Percentiles rank a stretch among this genome's conserved stretches.
phyloP scores from a whole-genome alignment of 1,140 invertebrate genomes.

The Drosophila watanabei region DNA sequence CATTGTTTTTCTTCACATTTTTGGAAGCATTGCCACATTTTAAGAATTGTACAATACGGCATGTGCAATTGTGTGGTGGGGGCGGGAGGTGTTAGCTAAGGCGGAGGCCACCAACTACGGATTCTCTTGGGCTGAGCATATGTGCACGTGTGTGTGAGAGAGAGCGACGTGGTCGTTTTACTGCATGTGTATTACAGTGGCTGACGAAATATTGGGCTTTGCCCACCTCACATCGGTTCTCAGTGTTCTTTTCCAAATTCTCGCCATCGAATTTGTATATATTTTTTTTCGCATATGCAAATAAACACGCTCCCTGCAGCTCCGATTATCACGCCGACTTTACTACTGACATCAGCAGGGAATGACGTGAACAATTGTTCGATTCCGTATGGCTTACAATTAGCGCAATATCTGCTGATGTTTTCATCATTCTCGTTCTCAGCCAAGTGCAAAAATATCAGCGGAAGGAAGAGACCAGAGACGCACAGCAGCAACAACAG shows the following conservation, averaged over 20 bases:
- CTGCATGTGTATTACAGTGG: constrained; percentile 32
- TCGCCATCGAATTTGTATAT: constrained; percentile 11
- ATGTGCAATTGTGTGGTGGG: constrained; percentile 24
- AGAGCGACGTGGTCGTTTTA: constrained; percentile 3
- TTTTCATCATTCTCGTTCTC: constrained; percentile 68
- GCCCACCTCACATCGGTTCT: constrained; percentile 1
- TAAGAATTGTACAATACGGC: constrained; percentile 43
- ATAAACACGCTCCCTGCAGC: constrained; percentile 23
- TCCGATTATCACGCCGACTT: constrained; percentile 19
- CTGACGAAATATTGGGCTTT: constrained; percentile 56
- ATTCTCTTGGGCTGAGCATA: not conserved
- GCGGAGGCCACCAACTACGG: constrained; percentile 29
- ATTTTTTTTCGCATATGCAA: constrained; percentile 24
- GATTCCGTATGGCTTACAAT: constrained; percentile 55
- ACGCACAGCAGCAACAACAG: constrained; percentile 11
- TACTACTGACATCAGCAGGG: constrained; percentile 44
- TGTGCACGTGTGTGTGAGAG: not conserved
- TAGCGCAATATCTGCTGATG: constrained; percentile 75
- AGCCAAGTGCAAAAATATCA: constrained; percentile 46
- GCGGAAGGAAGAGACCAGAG: constrained; percentile 35
- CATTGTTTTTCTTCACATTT: constrained; percentile 25
- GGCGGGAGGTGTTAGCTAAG: constrained; percentile 8
- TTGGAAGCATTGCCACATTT: constrained; percentile 41
- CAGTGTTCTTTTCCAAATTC: constrained; percentile 12
- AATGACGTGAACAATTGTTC: constrained; percentile 38